Percentiles rank a stretch among this genome's conserved stretches.
Conservation (phyloP, 2,888 invertebrate genomes). For the Papilio gigon region DNA sequence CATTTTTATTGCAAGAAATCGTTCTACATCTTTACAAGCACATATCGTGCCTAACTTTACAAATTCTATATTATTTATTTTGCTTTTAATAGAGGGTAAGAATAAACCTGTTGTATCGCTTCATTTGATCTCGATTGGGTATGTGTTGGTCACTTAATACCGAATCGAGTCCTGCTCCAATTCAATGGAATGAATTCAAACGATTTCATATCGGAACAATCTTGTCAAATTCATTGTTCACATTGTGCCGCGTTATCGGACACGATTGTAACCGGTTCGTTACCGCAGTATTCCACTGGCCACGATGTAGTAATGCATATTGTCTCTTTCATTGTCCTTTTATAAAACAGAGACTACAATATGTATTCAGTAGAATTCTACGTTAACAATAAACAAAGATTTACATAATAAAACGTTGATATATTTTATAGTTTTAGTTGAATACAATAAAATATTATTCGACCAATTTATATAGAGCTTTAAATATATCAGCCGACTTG, state of each 20-base stretch:
- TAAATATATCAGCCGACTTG: neutral
- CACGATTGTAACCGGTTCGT: conserved; percentile 42
- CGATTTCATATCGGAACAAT: conserved; percentile 27
- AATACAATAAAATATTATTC: conserved; percentile 61
- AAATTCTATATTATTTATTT: conserved; percentile 4
- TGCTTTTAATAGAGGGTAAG: neutral
- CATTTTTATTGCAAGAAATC: no score
- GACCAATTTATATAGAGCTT: conserved; percentile 42
- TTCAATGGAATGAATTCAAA: conserved; percentile 34
- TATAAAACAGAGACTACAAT: neutral
- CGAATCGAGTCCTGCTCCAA: conserved; percentile 23
- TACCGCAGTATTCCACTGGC: neutral
- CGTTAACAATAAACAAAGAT: conserved; percentile 47
- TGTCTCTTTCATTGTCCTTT: neutral
- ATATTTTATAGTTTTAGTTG: conserved; percentile 63
- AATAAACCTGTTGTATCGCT: conserved; percentile 23
- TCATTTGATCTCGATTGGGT: conserved; percentile 27
- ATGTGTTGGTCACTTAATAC: conserved; percentile 14
- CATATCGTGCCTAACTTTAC: no score
- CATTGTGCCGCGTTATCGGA: conserved; percentile 37
- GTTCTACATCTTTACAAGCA: no score
- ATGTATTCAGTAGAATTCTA: neutral
- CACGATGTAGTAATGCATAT: neutral
- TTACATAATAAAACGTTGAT: conserved; percentile 62
- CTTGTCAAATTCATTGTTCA: conserved; percentile 39